Percentiles rank a stretch among this genome's conserved stretches.
These are phyloP conservation scores for Sialia sialis DNA, from an alignment of 2,113 vertebrate species.

Conservation along the genomic window DNA sequence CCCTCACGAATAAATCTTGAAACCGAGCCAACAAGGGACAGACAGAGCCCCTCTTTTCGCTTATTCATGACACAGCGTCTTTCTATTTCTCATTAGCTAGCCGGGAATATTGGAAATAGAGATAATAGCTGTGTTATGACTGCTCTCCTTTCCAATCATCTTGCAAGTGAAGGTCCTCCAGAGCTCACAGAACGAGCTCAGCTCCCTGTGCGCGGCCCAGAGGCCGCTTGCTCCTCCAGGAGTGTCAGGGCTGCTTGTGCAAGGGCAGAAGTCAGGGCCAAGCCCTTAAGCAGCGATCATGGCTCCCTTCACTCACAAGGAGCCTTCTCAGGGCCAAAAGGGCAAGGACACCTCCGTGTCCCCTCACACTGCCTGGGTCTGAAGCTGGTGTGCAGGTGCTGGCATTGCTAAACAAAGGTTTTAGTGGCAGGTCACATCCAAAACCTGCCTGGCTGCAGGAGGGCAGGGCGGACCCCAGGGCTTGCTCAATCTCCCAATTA, in stretches of 20 bases:
- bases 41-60: no score
- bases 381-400: constrained; percentile 73
- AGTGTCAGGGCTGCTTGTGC: neutral
- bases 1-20: no score
- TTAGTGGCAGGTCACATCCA: constrained; percentile 78
- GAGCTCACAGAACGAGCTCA: neutral
- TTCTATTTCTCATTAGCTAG: no score
- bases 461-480: constrained; percentile 66
- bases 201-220: neutral
- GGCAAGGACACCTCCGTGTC: neutral
- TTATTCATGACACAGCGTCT: no score
- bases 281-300: neutral
- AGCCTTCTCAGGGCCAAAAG: neutral
- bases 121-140: no score
- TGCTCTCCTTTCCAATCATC: neutral
- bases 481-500: constrained; percentile 81
- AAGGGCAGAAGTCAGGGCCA: neutral
- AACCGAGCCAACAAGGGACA: no score
- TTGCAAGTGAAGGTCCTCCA: neutral
- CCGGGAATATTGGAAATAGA: no score
- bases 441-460: constrained; percentile 62
- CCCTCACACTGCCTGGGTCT: neutral
- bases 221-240: neutral
- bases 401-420: constrained; percentile 82
- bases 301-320: neutral